Evolutionary conservation across 2,113 vertebrate genomes (phyloP).

Genomic region (Sigmodon hispidus): DNA sequence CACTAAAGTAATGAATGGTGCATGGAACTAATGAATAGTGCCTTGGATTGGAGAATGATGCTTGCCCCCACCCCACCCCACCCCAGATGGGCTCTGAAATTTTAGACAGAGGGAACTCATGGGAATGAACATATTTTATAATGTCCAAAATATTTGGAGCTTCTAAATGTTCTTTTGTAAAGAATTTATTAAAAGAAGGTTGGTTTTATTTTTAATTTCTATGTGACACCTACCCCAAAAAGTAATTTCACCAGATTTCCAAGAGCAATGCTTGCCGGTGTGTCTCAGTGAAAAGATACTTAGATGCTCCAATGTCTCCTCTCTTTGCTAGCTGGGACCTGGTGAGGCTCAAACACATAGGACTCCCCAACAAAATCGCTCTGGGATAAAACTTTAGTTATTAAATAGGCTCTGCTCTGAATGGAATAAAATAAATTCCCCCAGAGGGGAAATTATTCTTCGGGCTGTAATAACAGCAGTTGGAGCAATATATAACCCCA

Average conservation of each 20-base stretch:
- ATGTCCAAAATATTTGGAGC: neutral
- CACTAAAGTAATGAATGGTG: neutral
- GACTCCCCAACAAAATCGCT: constrained; percentile 47
- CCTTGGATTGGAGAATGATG: neutral
- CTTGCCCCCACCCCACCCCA: neutral
- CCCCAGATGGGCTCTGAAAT: neutral
- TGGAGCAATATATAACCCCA: constrained; percentile 67
- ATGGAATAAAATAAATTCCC: constrained; percentile 70
- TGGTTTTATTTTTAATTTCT: constrained; percentile 16
- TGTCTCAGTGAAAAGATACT: constrained; percentile 21
- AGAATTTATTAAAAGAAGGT: neutral
- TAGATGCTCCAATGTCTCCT: neutral
- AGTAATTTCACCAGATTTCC: neutral
- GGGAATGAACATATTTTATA: neutral
- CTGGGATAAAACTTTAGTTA: constrained; percentile 72
- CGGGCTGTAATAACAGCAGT: constrained; percentile 51
- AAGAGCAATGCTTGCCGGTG: neutral
- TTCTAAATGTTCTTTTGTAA: neutral
- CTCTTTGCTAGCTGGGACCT: neutral
- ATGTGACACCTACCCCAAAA: neutral
- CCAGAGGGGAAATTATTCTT: constrained; percentile 72
- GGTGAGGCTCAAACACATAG: neutral
- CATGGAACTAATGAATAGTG: neutral
- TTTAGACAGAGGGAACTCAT: neutral
- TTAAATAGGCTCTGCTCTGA: constrained; percentile 68